phyloP scores from a whole-genome alignment of 37 sponge, comb jelly and placozoan species.

The Cliona cf. orientalis region DNA sequence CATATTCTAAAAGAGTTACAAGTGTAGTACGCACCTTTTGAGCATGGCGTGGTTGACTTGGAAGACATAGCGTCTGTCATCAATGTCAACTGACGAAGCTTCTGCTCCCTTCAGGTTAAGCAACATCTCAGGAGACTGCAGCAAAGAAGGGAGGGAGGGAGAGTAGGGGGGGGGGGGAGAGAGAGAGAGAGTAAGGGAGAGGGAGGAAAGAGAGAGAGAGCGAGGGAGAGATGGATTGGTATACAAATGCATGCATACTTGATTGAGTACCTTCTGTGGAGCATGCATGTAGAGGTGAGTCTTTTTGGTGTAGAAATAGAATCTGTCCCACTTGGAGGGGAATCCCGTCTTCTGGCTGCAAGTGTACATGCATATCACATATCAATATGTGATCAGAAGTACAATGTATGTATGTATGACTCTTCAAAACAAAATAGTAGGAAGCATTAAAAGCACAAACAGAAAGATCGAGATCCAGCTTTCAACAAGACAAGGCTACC shows the following conservation, averaged over 20 bases:
- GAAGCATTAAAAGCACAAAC: no score
- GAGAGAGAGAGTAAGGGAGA: background rate
- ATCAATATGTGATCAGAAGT: no score
- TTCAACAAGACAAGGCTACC: background rate
- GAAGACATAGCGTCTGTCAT: constrained; percentile 79
- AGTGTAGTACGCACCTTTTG: no score
- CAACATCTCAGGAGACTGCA: constrained; percentile 50
- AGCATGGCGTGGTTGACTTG: constrained; percentile 41
- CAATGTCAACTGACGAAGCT: constrained; percentile 38
- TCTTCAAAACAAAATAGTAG: no score
- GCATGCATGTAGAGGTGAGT: constrained; percentile 49
- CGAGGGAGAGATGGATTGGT: background rate
- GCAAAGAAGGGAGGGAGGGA: background rate
- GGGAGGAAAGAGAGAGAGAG: background rate
- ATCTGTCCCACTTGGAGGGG: constrained; percentile 63
- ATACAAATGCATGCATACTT: background rate
- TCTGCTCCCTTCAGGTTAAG: constrained; percentile 37
- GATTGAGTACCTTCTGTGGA: constrained; percentile 40
- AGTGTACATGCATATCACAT: background rate
- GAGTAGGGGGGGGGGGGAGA: background rate
- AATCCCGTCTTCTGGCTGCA: constrained; percentile 41
- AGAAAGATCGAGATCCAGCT: no score
- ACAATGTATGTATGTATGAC: no score
- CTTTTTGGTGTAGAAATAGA: constrained; percentile 61
- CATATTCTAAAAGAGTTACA: no score